Evolutionary conservation across 1,140 invertebrate species (phyloP).

Genomic region (Atta texana): DNA sequence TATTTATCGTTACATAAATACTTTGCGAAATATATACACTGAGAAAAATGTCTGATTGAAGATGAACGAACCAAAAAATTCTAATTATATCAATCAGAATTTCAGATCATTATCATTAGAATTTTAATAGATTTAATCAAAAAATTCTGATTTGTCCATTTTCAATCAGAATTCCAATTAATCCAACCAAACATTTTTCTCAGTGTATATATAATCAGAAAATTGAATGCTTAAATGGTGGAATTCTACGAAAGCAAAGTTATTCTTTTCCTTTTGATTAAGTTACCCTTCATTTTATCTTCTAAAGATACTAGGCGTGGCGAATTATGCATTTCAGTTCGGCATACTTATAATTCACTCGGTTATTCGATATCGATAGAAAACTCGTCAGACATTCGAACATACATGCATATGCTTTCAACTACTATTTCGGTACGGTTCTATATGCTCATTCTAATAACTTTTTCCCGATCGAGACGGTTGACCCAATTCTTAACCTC

Average conservation of each 20-base stretch:
- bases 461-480: slow-evolving; percentile 48
- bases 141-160: too few relatives aligned
- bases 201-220: background rate
- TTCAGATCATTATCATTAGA: too few relatives aligned
- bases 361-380: slow-evolving; percentile 40
- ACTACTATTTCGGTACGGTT: slow-evolving; percentile 44
- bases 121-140: too few relatives aligned
- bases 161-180: too few relatives aligned
- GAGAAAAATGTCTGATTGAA: too few relatives aligned
- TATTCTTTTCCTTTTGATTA: background rate
- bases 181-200: too few relatives aligned
- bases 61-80: too few relatives aligned
- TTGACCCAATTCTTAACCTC: slow-evolving; percentile 52
- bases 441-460: slow-evolving; percentile 35
- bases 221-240: background rate
- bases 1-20: background rate
- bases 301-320: slow-evolving; percentile 2
- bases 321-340: slow-evolving; percentile 15
- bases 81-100: too few relatives aligned
- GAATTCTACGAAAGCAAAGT: background rate
- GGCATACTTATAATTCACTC: slow-evolving; percentile 5
- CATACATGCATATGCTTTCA: background rate
- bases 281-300: background rate
- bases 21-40: background rate
- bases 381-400: slow-evolving; percentile 19